Evolutionary conservation across 2,888 invertebrate species (phyloP).

Genomic region (Drosophila recens): DNA sequence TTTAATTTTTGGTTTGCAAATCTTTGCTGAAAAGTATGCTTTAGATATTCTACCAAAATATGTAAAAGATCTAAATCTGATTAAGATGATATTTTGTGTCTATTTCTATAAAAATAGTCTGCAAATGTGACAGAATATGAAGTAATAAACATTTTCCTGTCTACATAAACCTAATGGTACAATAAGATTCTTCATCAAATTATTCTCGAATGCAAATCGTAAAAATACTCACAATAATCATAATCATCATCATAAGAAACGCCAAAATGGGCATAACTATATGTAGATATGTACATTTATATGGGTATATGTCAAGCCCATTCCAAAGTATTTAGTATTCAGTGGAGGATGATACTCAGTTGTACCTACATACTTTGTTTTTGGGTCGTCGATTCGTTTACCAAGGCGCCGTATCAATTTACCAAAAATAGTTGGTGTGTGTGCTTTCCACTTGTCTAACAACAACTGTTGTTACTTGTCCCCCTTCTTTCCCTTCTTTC

Average conservation of each 20-base stretch:
- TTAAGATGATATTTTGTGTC: neutral
- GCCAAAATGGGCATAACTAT: slow-evolving; percentile 3
- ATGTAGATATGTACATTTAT: neutral
- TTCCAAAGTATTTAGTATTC: slow-evolving; percentile 33
- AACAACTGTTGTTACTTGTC: slow-evolving; percentile 50
- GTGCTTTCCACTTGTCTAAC: slow-evolving; percentile 56
- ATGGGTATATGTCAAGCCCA: slow-evolving; percentile 1
- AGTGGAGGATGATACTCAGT: slow-evolving; percentile 14
- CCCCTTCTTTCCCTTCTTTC: neutral
- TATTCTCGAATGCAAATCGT: slow-evolving; percentile 64
- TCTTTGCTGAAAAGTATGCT: slow-evolving; percentile 7
- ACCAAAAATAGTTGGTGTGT: slow-evolving; percentile 58
- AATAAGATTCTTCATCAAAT: slow-evolving; percentile 32
- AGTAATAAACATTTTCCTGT: slow-evolving; percentile 20
- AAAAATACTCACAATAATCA: slow-evolving; percentile 61
- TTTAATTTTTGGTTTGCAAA: neutral
- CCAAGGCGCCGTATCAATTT: slow-evolving; percentile 77
- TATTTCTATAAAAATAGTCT: neutral
- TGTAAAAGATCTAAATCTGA: neutral
- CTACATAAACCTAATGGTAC: slow-evolving; percentile 38
- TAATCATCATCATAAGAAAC: slow-evolving; percentile 54
- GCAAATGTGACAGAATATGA: slow-evolving; percentile 28
- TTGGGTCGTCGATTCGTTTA: slow-evolving; percentile 57
- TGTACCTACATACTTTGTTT: neutral
- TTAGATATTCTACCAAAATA: neutral